phyloP scores from a whole-genome alignment of 1,140 invertebrate species.

The Scaptomyza graminum region DNA sequence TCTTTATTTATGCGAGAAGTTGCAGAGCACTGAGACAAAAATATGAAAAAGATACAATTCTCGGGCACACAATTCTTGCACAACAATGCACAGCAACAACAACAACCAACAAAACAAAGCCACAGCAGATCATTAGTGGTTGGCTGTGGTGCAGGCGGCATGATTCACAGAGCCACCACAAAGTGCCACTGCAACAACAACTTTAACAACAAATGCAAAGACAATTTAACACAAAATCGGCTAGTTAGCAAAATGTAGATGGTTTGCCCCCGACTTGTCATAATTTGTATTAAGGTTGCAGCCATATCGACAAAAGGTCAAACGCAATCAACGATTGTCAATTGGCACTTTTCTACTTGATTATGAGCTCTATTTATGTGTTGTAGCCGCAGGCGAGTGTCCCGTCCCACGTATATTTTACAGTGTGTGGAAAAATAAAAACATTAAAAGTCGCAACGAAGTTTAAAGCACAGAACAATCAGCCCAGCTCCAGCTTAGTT shows the following conservation, averaged over 20 bases:
- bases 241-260: background rate
- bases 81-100: constrained; percentile 54
- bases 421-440: constrained; percentile 13
- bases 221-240: background rate
- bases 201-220: background rate
- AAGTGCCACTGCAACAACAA: constrained; percentile 1
- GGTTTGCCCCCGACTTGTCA: constrained; percentile 51
- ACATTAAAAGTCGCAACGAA: background rate
- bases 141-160: constrained; percentile 33
- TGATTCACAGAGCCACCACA: constrained; percentile 68
- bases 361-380: constrained; percentile 52
- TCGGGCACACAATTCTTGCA: constrained; percentile 46
- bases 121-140: constrained; percentile 66
- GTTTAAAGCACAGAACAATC: background rate
- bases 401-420: constrained; percentile 7
- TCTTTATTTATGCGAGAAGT: constrained; percentile 61
- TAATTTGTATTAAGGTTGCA: constrained; percentile 70
- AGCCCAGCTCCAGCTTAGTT: constrained; percentile 12
- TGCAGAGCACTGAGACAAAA: constrained; percentile 31
- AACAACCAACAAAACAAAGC: constrained; percentile 10
- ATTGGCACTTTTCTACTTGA: constrained; percentile 34
- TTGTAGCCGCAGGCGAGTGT: constrained; percentile 40
- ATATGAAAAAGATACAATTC: constrained; percentile 61
- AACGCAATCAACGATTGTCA: constrained; percentile 25
- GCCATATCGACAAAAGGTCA: constrained; percentile 33